phyloP scores from a whole-genome alignment of 2,888 invertebrate species.

The Sympetrum striolatum region DNA sequence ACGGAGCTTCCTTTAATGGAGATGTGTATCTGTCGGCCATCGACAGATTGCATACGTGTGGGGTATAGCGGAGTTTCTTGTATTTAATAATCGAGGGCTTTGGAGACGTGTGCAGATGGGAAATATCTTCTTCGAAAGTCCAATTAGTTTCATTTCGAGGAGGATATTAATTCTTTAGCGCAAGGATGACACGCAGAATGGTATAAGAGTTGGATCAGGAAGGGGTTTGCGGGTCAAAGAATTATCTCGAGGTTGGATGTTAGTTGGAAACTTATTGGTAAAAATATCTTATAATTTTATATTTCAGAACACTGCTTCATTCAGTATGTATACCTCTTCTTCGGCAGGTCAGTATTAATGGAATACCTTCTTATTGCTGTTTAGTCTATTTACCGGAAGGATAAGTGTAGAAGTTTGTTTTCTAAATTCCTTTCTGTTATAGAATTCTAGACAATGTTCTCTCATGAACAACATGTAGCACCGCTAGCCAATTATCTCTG shows the following conservation, averaged over 20 bases:
- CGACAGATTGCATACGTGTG: background rate
- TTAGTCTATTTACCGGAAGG: no score
- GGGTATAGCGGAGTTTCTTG: background rate
- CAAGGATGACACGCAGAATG: background rate
- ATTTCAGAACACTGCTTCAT: no score
- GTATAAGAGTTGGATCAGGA: background rate
- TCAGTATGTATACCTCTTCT: no score
- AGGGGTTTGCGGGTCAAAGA: background rate
- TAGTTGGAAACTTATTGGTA: no score
- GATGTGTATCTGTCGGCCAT: slow-evolving; percentile 13
- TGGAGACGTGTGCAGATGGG: background rate
- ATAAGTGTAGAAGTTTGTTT: no score
- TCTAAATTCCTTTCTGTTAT: no score
- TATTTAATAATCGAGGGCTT: background rate
- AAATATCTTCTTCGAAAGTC: background rate
- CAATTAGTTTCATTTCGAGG: background rate
- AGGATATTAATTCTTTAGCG: background rate
- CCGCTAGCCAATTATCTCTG: no score
- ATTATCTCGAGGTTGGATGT: background rate
- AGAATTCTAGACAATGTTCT: no score
- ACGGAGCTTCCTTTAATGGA: slow-evolving; percentile 21
- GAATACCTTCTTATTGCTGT: no score
- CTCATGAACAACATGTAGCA: no score
- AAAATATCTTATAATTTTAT: no score
- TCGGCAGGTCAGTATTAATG: no score